Base-by-base conservation (phyloP, 2,888 invertebrate genomes). In the Drosophila fulvimacula region DNA sequence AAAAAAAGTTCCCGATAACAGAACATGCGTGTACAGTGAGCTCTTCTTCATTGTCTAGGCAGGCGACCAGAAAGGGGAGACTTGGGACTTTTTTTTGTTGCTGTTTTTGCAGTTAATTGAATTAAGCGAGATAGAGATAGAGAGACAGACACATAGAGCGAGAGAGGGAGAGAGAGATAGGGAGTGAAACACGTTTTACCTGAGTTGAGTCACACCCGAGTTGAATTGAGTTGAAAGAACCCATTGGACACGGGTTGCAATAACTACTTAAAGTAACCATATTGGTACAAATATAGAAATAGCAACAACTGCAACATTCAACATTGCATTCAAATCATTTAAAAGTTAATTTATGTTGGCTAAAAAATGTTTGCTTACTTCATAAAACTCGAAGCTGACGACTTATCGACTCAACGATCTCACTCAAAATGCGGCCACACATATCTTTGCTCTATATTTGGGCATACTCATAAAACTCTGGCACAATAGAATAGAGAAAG, bases 151-250 rank as follows among this genome's bases (percentile, higher is more conserved):
- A 42, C 21, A 38, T 30, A 52, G 10, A 38, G 9, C 36, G 34
- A 52, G 10, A 38, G 9, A 39, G 24, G 59, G 15, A n/a, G 39
- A 36, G 24, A 21, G 17, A 53, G 30, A 44, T 21, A 53, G n/a
- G 57, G 56, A 55, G 62, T 34, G 10, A 75, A 87, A 83, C 85
- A 76, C 77, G 83, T 83, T 87, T 84, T 79, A 86, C 79, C 84
- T 81, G 81, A 51, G 55, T 59, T 87, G 85, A 83, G 69, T 87
- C 88, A 87, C 69, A 41, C 19, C 27, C 27, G 59, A 73, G 85
- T 82, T 87, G 85, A 84, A 83, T 57, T 44, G 62, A 74, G 88
- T 83, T 83, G 88, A 83, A 83, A 63, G 85, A 87, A 83, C 83
- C 78, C 62, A 36, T 61, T 51, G 49, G 42, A 48, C 24, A 42